Conservation (phyloP, 2,113 vertebrate species). For the Chlorodrepanis virens region DNA sequence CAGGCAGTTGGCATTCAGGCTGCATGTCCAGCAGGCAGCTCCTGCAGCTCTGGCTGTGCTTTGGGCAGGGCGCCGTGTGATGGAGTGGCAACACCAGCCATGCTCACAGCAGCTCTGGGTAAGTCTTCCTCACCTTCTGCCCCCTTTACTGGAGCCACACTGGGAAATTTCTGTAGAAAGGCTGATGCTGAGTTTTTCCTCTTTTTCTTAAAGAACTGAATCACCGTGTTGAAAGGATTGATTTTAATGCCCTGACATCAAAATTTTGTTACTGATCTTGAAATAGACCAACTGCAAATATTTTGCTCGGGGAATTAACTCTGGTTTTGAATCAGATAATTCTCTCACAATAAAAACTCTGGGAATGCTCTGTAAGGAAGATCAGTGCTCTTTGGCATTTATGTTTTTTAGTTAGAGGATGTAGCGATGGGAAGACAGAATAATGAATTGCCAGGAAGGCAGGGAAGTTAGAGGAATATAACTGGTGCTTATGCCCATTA, state of each 20-base stretch:
- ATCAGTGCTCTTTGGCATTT: not conserved
- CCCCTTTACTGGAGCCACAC: not conserved
- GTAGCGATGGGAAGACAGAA: not conserved
- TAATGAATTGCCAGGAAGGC: constrained; percentile 9
- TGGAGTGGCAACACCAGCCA: not conserved
- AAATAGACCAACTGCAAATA: not conserved
- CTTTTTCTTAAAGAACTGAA: not conserved
- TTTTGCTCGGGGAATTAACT: not conserved
- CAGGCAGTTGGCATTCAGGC: not conserved
- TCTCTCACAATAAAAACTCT: not conserved
- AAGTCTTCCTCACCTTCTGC: not conserved
- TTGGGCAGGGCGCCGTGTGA: not conserved
- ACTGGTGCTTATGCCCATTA: not conserved
- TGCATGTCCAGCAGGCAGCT: not conserved
- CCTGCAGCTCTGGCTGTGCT: not conserved
- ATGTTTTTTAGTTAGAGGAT: not conserved
- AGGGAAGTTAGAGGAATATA: not conserved
- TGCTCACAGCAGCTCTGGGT: not conserved
- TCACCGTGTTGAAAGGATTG: not conserved
- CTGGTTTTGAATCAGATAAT: not conserved
- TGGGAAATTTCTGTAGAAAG: not conserved
- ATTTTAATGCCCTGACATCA: not conserved
- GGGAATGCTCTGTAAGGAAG: not conserved
- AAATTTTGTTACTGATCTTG: not conserved
- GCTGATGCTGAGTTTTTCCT: not conserved